Conservation (phyloP, 2,888 invertebrate genomes). For the Theretra japonica region DNA sequence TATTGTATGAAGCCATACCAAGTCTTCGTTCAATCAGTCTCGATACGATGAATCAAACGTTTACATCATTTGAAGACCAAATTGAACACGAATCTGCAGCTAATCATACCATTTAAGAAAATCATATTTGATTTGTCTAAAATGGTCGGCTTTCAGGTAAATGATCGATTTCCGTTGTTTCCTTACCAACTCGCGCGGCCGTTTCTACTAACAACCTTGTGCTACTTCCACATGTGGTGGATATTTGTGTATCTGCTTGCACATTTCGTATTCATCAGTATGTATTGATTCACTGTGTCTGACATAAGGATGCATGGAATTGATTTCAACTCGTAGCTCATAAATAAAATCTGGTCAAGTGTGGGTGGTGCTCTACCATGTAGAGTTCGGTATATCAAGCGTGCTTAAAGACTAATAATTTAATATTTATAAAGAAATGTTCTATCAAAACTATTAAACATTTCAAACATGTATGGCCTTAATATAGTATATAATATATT, state of each 20-base stretch:
- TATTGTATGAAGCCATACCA: not conserved
- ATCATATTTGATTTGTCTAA: conserved; percentile 35
- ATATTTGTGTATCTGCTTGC: conserved; percentile 57
- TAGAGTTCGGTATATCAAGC: not conserved
- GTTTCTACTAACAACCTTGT: conserved; percentile 74
- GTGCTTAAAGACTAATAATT: too few relatives aligned
- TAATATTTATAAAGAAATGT: too few relatives aligned
- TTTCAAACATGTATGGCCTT: too few relatives aligned
- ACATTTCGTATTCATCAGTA: conserved; percentile 36
- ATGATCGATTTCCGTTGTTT: conserved; percentile 62
- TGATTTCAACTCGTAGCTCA: conserved; percentile 8
- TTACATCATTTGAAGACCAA: not conserved
- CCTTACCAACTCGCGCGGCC: conserved; percentile 51
- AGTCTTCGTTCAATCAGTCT: not conserved
- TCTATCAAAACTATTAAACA: too few relatives aligned
- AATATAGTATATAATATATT: too few relatives aligned
- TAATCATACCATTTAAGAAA: conserved; percentile 7
- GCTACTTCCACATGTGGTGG: conserved; percentile 66
- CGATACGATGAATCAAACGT: not conserved
- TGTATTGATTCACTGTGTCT: conserved; percentile 46
- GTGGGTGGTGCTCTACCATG: not conserved
- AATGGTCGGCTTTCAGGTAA: conserved; percentile 52
- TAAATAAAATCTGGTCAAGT: not conserved
- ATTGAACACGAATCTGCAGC: not conserved
- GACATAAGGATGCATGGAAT: conserved; percentile 25